These are phyloP conservation scores for Beroe ovata DNA, from an alignment of 37 sponge, comb jelly and placozoan species.

Conservation along the genomic window DNA sequence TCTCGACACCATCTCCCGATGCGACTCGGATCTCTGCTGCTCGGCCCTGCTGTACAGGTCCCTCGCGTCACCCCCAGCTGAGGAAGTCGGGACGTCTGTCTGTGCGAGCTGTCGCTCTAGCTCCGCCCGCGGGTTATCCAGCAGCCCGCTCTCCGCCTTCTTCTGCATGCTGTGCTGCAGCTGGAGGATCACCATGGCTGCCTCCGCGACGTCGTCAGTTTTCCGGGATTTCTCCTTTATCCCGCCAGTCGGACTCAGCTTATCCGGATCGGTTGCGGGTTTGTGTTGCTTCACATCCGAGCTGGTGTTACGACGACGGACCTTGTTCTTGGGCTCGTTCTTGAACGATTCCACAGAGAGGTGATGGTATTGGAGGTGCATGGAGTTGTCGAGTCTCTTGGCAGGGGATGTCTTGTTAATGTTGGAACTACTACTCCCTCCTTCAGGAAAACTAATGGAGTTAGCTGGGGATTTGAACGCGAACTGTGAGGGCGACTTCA, in stretches of 20 bases:
- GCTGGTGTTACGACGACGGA: constrained; percentile 14
- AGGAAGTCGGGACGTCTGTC: neutral
- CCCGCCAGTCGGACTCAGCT: constrained; percentile 15
- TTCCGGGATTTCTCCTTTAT: neutral
- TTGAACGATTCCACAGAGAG: constrained; percentile 64
- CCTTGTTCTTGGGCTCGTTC: constrained; percentile 62
- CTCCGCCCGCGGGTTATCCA: constrained; percentile 43
- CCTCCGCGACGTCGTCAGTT: constrained; percentile 44
- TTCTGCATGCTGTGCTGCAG: constrained; percentile 23
- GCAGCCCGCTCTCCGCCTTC: neutral
- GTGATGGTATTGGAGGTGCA: constrained; percentile 61
- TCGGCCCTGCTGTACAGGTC: neutral
- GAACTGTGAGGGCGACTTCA: constrained; percentile 42
- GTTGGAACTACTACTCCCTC: neutral
- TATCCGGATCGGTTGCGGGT: neutral
- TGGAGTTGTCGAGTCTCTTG: constrained; percentile 13
- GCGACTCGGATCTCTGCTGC: neutral
- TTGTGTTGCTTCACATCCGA: constrained; percentile 16
- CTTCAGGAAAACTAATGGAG: neutral
- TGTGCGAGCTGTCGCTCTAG: constrained; percentile 25
- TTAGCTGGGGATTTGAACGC: neutral
- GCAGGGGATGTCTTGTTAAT: constrained; percentile 43
- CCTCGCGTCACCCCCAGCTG: neutral
- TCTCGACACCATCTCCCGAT: neutral
- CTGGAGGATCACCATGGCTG: constrained; percentile 59